Evolutionary conservation across 1,140 invertebrate species (phyloP).

Genomic region (Acromyrmex heyeri): DNA sequence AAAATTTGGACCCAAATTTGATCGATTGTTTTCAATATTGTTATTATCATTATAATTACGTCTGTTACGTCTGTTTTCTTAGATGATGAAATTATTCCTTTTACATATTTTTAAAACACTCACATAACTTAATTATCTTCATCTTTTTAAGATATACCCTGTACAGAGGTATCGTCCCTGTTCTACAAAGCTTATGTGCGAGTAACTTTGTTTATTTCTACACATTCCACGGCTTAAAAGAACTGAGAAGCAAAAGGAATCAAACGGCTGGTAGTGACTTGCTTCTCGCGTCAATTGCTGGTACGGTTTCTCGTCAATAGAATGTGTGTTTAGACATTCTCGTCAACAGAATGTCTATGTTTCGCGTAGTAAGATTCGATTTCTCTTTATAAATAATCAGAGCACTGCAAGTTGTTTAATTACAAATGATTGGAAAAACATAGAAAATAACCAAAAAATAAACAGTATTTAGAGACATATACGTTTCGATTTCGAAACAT

Average conservation of each 20-base stretch:
- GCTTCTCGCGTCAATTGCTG: constrained; percentile 93
- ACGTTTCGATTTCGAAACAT: neutral
- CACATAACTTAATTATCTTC: neutral
- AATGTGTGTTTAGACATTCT: neutral
- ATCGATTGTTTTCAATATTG: too few species aligned
- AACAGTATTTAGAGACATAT: neutral
- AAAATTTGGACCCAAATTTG: too few species aligned
- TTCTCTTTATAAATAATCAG: neutral
- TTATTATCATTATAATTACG: too few species aligned
- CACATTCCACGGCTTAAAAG: constrained; percentile 94
- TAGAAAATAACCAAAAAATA: neutral
- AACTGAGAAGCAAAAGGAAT: constrained; percentile 84
- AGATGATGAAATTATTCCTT: neutral
- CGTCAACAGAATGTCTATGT: neutral
- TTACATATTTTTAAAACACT: neutral
- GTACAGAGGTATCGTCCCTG: constrained; percentile 94
- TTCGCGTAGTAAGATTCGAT: neutral
- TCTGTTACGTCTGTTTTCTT: too few species aligned
- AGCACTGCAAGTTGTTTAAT: neutral
- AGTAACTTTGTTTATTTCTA: constrained; percentile 98
- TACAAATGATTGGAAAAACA: neutral
- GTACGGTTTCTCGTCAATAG: constrained; percentile 77
- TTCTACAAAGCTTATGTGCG: constrained; percentile 93
- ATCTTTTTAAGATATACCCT: constrained; percentile 80
- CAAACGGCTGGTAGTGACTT: constrained; percentile 91